Evolutionary conservation across 2,797 vertebrate genomes (phyloP), one percentile per base, ranked within the genome.

Genomic region (Chromobotia macracanthus): DNA sequence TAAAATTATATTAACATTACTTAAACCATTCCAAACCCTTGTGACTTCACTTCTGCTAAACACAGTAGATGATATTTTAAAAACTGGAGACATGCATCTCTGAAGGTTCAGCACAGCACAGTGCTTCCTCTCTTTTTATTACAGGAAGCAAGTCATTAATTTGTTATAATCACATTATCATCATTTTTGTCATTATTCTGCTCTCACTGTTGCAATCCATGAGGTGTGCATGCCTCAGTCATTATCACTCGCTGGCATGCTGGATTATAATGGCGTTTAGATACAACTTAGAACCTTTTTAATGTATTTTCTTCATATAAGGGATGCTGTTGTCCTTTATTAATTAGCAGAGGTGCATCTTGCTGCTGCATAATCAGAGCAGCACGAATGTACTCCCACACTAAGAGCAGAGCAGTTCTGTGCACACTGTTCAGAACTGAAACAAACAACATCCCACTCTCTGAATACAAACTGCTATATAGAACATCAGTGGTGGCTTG

Each of bases 161-260:
- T 71, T 19, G 6, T 50, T 35, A 71, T 38, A 71, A 78, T 72
- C 58, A 44, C 56, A 79, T 72, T 55, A 72, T 53, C 31, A 21
- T 82, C 72, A 70, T 83, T 77, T 63, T 53, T 48, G 60, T 77
- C 48, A 68, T 82, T 84, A 80, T 77, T 77, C 46, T 61, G 51
- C 77, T 72, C 71, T 83, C 77, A 70, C 82, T 41, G 66, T 50
- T 71, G 80, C 35, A 31, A 77, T 80, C 35, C 50, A 31, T 78
- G 51, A 73, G 9, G 65, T 56, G 53, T 72, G 60, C 75, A 63
- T 80, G 48, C 13, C 78, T 80, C 71, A 72, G 53, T 82, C 55
- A 78, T 82, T 75, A 71, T 68, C 78, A 81, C 23, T 70, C 63
- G 75, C 25, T 46, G 77, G 77, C 73, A 81, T 74, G 28, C 75